These are phyloP conservation scores for Cephalopholis sonnerati DNA, from an alignment of 2,113 vertebrate genomes.

Conservation along the genomic window DNA sequence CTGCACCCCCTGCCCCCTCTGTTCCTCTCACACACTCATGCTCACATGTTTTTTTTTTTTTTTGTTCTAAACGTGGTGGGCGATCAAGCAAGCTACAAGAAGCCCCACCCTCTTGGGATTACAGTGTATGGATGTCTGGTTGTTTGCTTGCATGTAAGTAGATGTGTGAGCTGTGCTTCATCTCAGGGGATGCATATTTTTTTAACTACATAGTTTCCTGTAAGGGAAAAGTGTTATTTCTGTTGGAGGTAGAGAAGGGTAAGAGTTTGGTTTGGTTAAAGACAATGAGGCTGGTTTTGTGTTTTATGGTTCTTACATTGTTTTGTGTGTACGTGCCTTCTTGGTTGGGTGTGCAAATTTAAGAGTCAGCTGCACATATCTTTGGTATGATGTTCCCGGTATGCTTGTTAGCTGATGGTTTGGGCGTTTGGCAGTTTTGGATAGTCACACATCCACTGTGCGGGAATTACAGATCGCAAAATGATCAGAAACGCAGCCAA, in stretches of 20 bases:
- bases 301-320: conserved; percentile 8
- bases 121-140: background rate
- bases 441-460: background rate
- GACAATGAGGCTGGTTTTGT: conserved; percentile 11
- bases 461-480: background rate
- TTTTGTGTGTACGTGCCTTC: background rate
- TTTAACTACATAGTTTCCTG: background rate
- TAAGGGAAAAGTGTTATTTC: background rate
- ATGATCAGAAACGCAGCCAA: background rate
- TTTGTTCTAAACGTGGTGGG: conserved; percentile 51
- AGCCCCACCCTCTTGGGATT: conserved; percentile 62
- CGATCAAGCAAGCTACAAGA: conserved; percentile 11
- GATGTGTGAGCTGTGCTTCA: background rate
- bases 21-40: conserved; percentile 25
- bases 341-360: conserved; percentile 6
- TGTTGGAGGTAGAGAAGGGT: background rate
- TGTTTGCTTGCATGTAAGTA: background rate
- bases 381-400: background rate
- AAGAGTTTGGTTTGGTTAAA: background rate
- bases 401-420: conserved; percentile 19
- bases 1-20: conserved; percentile 10
- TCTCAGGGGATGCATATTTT: background rate
- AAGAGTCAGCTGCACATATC: conserved; percentile 11
- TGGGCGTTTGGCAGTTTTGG: conserved; percentile 1
- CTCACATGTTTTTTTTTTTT: conserved; percentile 42